Evolutionary conservation across 2,797 vertebrate genomes (phyloP).

Genomic region (Manis javanica): DNA sequence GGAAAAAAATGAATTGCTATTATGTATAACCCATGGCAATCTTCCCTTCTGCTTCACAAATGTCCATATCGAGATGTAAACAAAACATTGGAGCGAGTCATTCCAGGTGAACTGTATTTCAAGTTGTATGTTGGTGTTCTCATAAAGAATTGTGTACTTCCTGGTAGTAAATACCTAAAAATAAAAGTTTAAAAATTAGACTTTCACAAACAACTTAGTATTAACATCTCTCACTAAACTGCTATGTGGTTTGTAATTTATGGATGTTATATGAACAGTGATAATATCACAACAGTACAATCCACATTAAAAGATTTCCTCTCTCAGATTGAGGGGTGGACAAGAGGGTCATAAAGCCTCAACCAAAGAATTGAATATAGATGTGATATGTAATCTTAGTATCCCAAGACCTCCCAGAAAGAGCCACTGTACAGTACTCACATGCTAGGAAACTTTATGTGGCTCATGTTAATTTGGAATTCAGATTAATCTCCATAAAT

Average conservation of each 20-base stretch:
- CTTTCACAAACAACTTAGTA: constrained; percentile 74
- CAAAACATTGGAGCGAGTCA: constrained; percentile 92
- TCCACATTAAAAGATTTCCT: constrained; percentile 15
- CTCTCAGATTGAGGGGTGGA: neutral
- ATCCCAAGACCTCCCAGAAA: neutral
- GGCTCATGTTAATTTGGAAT: constrained; percentile 19
- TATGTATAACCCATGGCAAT: constrained; percentile 80
- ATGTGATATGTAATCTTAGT: neutral
- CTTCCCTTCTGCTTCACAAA: constrained; percentile 89
- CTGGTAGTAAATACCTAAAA: constrained; percentile 96
- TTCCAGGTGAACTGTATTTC: constrained; percentile 90
- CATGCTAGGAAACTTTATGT: neutral
- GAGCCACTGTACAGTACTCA: neutral
- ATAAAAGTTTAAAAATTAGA: constrained; percentile 79
- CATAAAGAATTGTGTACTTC: constrained; percentile 95
- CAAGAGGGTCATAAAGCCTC: neutral
- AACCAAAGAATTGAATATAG: neutral
- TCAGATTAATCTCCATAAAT: neutral
- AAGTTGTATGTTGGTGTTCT: constrained; percentile 94
- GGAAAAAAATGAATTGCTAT: constrained; percentile 75
- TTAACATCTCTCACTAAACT: constrained; percentile 43
- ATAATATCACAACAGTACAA: constrained; percentile 28
- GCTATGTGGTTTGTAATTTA: constrained; percentile 10
- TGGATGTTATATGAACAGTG: constrained; percentile 28
- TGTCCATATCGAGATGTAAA: constrained; percentile 93